Evolutionary conservation across 2,888 invertebrate genomes (phyloP).

Genomic region (Phyllotreta striolata): DNA sequence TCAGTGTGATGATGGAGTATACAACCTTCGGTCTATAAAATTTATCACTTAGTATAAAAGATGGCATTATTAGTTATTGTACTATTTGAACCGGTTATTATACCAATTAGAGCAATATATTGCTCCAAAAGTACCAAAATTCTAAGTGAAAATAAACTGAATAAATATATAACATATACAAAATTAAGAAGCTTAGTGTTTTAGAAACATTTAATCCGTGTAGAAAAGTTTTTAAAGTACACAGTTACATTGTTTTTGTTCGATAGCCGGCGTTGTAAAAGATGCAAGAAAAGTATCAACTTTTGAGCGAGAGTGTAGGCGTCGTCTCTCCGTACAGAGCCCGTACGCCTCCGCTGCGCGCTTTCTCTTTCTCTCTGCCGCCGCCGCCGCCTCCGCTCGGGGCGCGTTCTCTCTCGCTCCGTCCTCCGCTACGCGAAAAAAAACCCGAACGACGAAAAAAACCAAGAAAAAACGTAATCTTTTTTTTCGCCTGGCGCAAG

Average conservation of each 20-base stretch:
- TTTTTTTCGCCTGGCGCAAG: constrained; percentile 42
- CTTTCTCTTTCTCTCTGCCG: constrained; percentile 39
- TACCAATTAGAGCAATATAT: too few relatives aligned
- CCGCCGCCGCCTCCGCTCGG: constrained; percentile 30
- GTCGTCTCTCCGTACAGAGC: constrained; percentile 28
- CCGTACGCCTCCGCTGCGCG: constrained; percentile 37
- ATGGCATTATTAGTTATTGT: too few relatives aligned
- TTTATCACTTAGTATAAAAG: too few relatives aligned
- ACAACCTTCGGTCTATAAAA: too few relatives aligned
- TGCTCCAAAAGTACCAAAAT: too few relatives aligned
- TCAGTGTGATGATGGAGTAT: not conserved
- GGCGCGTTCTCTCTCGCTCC: constrained; percentile 17
- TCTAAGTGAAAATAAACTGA: too few relatives aligned
- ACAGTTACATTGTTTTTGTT: not conserved
- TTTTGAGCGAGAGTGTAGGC: constrained; percentile 21
- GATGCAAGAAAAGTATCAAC: constrained; percentile 8
- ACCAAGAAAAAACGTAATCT: constrained; percentile 44
- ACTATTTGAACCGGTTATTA: too few relatives aligned
- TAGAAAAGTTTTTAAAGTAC: not conserved
- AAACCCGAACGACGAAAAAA: constrained; percentile 43
- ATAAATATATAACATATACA: too few relatives aligned
- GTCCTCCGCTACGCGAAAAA: constrained; percentile 38
- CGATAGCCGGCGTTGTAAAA: not conserved
- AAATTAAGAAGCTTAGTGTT: too few relatives aligned
- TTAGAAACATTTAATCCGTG: too few relatives aligned